Percentiles rank a stretch among this genome's conserved stretches.
phyloP scores from a whole-genome alignment of 2,888 invertebrate species.

The Tenthredo distinguenda region DNA sequence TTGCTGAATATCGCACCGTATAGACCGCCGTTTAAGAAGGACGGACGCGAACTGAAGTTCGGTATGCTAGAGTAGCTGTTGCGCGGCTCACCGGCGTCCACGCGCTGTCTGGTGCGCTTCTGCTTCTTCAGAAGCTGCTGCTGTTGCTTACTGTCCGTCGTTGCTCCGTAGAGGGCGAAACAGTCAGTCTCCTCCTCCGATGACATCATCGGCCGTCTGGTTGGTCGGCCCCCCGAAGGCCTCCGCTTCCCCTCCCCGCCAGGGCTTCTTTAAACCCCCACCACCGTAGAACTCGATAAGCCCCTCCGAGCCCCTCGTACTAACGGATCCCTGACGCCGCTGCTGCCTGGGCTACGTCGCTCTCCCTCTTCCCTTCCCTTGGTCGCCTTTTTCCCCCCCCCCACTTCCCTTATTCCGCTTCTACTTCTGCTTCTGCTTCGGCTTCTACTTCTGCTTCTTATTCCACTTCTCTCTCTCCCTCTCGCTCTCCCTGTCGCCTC shows the following conservation, averaged over 20 bases:
- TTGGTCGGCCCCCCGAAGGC: slow-evolving; percentile 88
- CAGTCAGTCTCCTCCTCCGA: slow-evolving; percentile 97
- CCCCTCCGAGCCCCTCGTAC: slow-evolving; percentile 84
- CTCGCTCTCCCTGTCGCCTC: slow-evolving; percentile 73
- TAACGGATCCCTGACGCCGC: slow-evolving; percentile 58
- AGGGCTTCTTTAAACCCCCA: slow-evolving; percentile 80
- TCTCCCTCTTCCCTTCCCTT: slow-evolving; percentile 64
- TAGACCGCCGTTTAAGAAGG: slow-evolving; percentile 91
- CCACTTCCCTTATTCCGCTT: not conserved
- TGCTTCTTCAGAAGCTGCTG: slow-evolving; percentile 91
- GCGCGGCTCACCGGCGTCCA: slow-evolving; percentile 97
- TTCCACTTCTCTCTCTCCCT: slow-evolving; percentile 64
- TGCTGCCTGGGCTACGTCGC: slow-evolving; percentile 55
- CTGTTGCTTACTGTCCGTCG: slow-evolving; percentile 81
- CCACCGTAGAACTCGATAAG: slow-evolving; percentile 84
- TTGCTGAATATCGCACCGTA: slow-evolving; percentile 93
- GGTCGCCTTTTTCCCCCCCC: slow-evolving; percentile 62
- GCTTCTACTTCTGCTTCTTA: slow-evolving; percentile 75
- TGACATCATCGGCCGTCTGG: slow-evolving; percentile 94
- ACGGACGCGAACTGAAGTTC: slow-evolving; percentile 88
- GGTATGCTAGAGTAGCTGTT: slow-evolving; percentile 93
- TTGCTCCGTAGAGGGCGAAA: slow-evolving; percentile 94
- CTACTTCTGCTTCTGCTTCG: not conserved
- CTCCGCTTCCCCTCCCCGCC: slow-evolving; percentile 85
- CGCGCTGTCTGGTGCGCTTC: slow-evolving; percentile 96